A percentile compares a stretch with the other conserved stretches of the same genome.
Conservation (phyloP, 2,888 invertebrate species). For the Microplitis manilae region DNA sequence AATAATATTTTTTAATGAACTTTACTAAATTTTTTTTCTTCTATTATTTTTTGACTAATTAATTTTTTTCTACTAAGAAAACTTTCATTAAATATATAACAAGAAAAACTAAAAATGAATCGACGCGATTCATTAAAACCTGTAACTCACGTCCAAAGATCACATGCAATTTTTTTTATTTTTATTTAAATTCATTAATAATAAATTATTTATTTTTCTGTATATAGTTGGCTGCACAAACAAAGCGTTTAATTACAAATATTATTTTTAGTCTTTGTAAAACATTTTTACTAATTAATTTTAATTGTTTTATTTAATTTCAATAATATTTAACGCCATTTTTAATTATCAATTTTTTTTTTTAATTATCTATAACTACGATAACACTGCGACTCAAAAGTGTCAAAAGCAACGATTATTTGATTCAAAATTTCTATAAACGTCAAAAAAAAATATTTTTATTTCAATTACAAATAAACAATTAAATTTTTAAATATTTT, state of each 20-base stretch:
- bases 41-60: no score
- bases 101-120: not conserved
- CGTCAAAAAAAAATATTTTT: not conserved
- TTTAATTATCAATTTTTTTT: constrained; percentile 5
- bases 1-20: no score
- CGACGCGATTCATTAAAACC: constrained; percentile 18
- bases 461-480: not conserved
- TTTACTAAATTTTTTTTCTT: no score
- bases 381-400: constrained; percentile 10
- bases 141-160: constrained; percentile 37
- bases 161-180: constrained; percentile 14
- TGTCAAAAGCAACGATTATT: constrained; percentile 5
- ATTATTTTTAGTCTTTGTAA: constrained; percentile 3
- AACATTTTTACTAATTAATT: constrained; percentile 7
- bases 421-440: not conserved
- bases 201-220: constrained; percentile 12
- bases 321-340: constrained; percentile 22
- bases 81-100: not conserved
- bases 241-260: constrained; percentile 40
- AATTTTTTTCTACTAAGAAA: not conserved
- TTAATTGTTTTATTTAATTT: constrained; percentile 9
- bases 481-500: not conserved
- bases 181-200: not conserved
- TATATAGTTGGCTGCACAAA: constrained; percentile 39
- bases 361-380: constrained; percentile 15